phyloP scores from a whole-genome alignment of 2,888 invertebrate species.

The Ypsolopha scabrella region DNA sequence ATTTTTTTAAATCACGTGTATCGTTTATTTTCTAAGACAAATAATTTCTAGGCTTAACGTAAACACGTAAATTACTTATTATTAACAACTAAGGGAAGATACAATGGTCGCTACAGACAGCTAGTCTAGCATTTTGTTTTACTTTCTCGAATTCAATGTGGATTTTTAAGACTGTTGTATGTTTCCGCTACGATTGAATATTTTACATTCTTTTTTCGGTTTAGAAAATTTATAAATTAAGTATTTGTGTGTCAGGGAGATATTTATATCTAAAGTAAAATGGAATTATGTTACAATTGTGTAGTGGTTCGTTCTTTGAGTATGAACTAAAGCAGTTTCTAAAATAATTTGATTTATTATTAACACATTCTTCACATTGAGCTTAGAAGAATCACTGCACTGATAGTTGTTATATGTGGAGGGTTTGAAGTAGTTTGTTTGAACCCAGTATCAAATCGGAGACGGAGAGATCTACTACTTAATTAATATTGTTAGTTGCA shows the following conservation, averaged over 20 bases:
- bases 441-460: not conserved
- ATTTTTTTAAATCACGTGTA: constrained; percentile 2
- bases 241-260: not conserved
- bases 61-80: constrained; percentile 10
- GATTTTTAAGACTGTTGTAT: constrained; percentile 11
- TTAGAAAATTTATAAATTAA: not conserved
- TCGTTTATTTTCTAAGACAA: constrained; percentile 2
- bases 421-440: not conserved
- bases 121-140: constrained; percentile 6
- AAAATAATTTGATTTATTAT: not conserved
- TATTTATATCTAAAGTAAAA: not conserved
- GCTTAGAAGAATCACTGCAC: not conserved
- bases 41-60: constrained; percentile 2
- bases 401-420: not conserved
- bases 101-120: constrained; percentile 8
- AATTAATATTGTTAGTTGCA: constrained; percentile 4
- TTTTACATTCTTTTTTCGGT: not conserved
- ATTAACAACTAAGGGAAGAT: constrained; percentile 10
- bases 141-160: not conserved
- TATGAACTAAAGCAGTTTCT: not conserved
- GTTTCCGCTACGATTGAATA: constrained; percentile 8
- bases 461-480: constrained; percentile 5
- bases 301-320: not conserved
- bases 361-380: not conserved
- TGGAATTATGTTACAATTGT: not conserved